These are phyloP conservation scores for Coccyzus lansbergi DNA, from an alignment of 2,797 vertebrate genomes.

Conservation along the genomic window DNA sequence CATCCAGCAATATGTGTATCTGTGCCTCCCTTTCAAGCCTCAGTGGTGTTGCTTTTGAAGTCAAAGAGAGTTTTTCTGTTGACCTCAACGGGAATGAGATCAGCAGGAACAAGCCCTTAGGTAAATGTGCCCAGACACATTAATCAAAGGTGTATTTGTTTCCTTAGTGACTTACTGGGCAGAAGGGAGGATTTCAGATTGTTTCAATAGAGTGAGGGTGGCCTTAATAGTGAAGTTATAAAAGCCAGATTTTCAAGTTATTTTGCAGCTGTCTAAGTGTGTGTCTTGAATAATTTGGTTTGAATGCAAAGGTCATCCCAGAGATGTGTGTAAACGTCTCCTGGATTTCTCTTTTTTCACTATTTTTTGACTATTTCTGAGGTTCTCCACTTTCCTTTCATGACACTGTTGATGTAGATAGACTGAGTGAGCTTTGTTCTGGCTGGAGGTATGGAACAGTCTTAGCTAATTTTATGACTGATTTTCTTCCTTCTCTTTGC, in stretches of 20 bases:
- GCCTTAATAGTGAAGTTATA: neutral
- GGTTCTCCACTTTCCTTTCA: neutral
- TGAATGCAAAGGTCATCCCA: neutral
- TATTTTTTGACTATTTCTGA: neutral
- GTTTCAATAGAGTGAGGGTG: neutral
- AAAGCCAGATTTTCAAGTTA: neutral
- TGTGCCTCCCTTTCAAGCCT: conserved; percentile 9
- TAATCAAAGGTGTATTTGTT: conserved; percentile 63
- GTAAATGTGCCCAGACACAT: conserved; percentile 44
- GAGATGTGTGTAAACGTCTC: neutral
- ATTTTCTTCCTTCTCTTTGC: neutral
- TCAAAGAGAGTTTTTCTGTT: conserved; percentile 47
- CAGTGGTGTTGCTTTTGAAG: neutral
- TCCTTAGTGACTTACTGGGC: conserved; percentile 30
- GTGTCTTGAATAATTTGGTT: neutral
- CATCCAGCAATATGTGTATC: neutral
- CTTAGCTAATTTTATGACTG: neutral
- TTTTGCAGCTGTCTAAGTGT: neutral
- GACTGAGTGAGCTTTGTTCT: neutral
- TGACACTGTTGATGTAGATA: neutral
- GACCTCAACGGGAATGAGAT: conserved; percentile 56
- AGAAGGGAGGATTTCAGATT: neutral
- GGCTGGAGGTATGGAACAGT: neutral
- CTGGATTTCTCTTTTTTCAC: neutral
- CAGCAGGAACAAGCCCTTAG: neutral